A percentile compares a stretch with the other conserved stretches of the same genome.
Conservation (phyloP, 2,888 invertebrate genomes). For the Linnaemya vulpina region DNA sequence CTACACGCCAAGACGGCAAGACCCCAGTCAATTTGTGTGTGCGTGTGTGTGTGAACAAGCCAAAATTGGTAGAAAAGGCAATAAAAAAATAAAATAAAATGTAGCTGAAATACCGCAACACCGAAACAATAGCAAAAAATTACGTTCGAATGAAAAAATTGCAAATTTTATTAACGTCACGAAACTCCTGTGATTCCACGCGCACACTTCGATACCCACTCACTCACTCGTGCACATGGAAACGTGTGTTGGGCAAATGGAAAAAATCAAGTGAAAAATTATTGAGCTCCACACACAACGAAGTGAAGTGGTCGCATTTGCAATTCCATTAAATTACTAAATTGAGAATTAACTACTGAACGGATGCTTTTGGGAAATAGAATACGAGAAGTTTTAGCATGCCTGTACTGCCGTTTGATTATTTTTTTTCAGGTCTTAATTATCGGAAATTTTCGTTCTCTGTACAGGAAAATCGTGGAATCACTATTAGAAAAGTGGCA, state of each 20-base stretch:
- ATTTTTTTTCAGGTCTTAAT: too few relatives aligned
- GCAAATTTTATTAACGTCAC: slow-evolving; percentile 67
- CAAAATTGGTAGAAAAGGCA: slow-evolving; percentile 36
- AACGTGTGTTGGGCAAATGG: slow-evolving; percentile 19
- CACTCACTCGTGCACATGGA: not conserved
- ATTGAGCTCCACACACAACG: not conserved
- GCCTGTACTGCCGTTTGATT: too few relatives aligned
- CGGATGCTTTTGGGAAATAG: too few relatives aligned
- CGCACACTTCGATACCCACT: not conserved
- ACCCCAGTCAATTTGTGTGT: slow-evolving; percentile 63
- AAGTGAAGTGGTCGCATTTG: slow-evolving; percentile 15
- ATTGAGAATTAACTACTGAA: not conserved
- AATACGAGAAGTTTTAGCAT: too few relatives aligned
- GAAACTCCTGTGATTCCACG: slow-evolving; percentile 64
- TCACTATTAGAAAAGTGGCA: too few relatives aligned
- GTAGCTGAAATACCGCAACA: slow-evolving; percentile 61
- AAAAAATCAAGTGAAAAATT: slow-evolving; percentile 42
- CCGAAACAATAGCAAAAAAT: slow-evolving; percentile 63
- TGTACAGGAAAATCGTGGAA: too few relatives aligned
- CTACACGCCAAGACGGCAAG: slow-evolving; percentile 55
- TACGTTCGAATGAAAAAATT: slow-evolving; percentile 34
- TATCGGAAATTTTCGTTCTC: too few relatives aligned
- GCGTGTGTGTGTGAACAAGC: slow-evolving; percentile 50
- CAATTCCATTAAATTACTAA: slow-evolving; percentile 5
- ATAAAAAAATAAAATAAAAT: slow-evolving; percentile 42